These are phyloP conservation scores for Dynastes grantii DNA, from an alignment of 2,888 invertebrate genomes.

Conservation along the genomic window DNA sequence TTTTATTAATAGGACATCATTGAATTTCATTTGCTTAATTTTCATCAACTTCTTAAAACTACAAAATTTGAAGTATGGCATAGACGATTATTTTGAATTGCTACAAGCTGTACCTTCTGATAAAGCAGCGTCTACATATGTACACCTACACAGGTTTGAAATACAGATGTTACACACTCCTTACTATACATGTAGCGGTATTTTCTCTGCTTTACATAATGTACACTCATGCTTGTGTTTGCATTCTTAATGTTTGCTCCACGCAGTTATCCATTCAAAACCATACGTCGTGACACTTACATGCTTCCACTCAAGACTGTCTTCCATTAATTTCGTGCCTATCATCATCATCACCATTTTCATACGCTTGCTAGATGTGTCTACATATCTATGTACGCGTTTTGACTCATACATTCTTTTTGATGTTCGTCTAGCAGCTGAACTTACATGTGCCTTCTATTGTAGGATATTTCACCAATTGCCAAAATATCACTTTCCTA, in stretches of 20 bases:
- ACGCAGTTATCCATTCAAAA: slow-evolving; percentile 1
- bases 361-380: slow-evolving; percentile 31
- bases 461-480: slow-evolving; percentile 70
- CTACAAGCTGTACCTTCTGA: no score
- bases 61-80: no score
- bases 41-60: no score
- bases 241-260: slow-evolving; percentile 20
- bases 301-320: neutral
- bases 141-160: neutral
- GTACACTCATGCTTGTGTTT: slow-evolving; percentile 6
- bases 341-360: slow-evolving; percentile 13
- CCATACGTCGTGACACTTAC: neutral
- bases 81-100: no score
- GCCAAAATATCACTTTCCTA: slow-evolving; percentile 69
- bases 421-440: slow-evolving; percentile 46
- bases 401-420: slow-evolving; percentile 33
- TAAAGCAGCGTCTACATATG: no score
- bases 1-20: no score
- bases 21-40: no score
- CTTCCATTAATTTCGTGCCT: neutral
- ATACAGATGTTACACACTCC: neutral
- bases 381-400: slow-evolving; percentile 23
- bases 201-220: neutral
- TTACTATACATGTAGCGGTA: neutral
- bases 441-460: slow-evolving; percentile 68